These are phyloP conservation scores for Callosobruchus maculatus DNA, from an alignment of 2,888 invertebrate genomes.

Conservation along the genomic window DNA sequence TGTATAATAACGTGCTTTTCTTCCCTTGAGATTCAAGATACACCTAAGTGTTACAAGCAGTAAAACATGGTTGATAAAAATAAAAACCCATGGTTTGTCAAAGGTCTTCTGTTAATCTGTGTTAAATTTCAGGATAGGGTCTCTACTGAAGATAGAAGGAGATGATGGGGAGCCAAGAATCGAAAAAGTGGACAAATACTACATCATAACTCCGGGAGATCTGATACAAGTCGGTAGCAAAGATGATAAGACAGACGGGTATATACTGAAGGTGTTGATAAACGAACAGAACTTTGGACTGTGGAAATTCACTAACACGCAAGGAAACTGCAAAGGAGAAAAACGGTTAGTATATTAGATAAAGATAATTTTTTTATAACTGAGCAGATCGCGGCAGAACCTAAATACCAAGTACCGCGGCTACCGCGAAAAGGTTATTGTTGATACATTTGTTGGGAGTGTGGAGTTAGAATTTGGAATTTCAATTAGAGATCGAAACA, in stretches of 20 bases:
- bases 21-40: too few species aligned
- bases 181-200: slow-evolving; percentile 15
- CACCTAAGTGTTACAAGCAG: too few species aligned
- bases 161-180: slow-evolving; percentile 14
- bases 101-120: too few species aligned
- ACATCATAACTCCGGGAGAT: slow-evolving; percentile 22
- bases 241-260: slow-evolving; percentile 62
- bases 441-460: too few species aligned
- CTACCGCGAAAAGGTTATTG: too few species aligned
- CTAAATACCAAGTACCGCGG: too few species aligned
- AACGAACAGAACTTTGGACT: slow-evolving; percentile 79
- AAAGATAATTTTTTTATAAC: slow-evolving; percentile 8
- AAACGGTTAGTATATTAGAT: slow-evolving; percentile 29
- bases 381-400: too few species aligned
- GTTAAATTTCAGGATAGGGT: slow-evolving; percentile 21
- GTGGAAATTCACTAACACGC: slow-evolving; percentile 79
- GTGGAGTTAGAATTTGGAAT: too few species aligned
- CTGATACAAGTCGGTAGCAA: slow-evolving; percentile 30
- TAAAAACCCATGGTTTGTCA: too few species aligned
- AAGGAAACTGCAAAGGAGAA: slow-evolving; percentile 49
- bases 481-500: too few species aligned
- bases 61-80: too few species aligned
- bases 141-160: slow-evolving; percentile 25
- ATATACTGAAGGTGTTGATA: slow-evolving; percentile 74
- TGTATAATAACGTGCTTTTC: too few species aligned